Evolutionary conservation across 1,140 invertebrate genomes (phyloP).

Genomic region (Dinoponera quadriceps): DNA sequence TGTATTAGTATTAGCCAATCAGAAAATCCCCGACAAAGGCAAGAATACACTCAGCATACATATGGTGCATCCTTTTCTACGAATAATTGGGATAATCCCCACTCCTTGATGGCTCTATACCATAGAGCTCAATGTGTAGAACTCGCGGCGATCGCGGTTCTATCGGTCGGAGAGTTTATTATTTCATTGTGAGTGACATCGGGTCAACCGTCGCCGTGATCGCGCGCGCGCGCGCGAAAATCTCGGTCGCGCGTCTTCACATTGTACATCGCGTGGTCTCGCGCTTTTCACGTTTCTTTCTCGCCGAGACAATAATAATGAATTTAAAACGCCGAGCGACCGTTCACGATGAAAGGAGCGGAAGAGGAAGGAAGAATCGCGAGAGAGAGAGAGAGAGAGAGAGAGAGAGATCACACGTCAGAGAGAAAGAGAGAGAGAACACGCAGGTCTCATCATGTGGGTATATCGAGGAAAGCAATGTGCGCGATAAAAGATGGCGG

Average conservation of each 20-base stretch:
- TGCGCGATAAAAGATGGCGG: neutral
- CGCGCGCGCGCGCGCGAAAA: slow-evolving; percentile 11
- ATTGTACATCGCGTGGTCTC: slow-evolving; percentile 59
- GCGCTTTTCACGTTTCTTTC: slow-evolving; percentile 57
- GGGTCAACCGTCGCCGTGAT: slow-evolving; percentile 34
- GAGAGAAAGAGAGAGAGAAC: neutral
- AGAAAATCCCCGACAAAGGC: too few relatives aligned
- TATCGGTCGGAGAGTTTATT: too few relatives aligned
- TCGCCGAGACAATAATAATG: slow-evolving; percentile 72
- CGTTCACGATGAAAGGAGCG: slow-evolving; percentile 43
- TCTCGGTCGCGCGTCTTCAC: slow-evolving; percentile 51
- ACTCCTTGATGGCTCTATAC: too few relatives aligned
- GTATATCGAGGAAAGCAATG: slow-evolving; percentile 23
- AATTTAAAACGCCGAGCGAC: slow-evolving; percentile 56
- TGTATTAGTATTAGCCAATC: too few relatives aligned
- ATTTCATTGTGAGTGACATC: too few relatives aligned
- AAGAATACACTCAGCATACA: too few relatives aligned
- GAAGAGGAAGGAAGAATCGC: neutral
- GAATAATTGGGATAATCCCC: too few relatives aligned
- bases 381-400: neutral
- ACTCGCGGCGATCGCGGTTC: neutral
- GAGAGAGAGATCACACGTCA: neutral
- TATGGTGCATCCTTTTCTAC: too few relatives aligned
- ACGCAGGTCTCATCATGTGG: slow-evolving; percentile 15
- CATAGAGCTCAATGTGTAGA: too few relatives aligned